These are phyloP conservation scores for Papilio protenor DNA, from an alignment of 2,888 invertebrate species.

Conservation along the genomic window DNA sequence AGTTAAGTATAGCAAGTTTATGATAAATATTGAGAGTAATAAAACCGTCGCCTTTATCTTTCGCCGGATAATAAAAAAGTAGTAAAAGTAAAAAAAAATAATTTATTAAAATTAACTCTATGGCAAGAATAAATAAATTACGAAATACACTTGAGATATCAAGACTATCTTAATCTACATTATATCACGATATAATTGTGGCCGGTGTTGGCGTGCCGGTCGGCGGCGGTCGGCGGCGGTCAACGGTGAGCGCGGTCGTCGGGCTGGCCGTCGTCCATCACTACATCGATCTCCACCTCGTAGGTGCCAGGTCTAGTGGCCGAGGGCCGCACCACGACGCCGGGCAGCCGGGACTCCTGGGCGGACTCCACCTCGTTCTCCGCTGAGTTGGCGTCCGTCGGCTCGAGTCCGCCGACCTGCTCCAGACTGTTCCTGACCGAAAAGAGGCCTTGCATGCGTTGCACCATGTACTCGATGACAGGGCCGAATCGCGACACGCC, in stretches of 20 bases:
- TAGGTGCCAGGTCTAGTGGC: conserved; percentile 73
- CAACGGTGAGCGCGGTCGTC: conserved; percentile 55
- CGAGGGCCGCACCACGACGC: conserved; percentile 70
- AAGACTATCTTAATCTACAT: conserved; percentile 55
- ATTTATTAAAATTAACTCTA: conserved; percentile 65
- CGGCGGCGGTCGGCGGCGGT: neutral
- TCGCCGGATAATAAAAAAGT: neutral
- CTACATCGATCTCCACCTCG: conserved; percentile 75
- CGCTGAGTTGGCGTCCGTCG: conserved; percentile 62
- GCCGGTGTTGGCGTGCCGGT: neutral
- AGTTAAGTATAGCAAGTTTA: neutral
- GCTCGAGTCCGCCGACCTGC: conserved; percentile 51
- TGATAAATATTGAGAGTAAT: neutral
- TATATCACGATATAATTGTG: conserved; percentile 43
- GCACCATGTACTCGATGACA: conserved; percentile 87
- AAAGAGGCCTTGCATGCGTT: conserved; percentile 88
- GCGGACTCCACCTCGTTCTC: conserved; percentile 80
- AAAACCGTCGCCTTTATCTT: neutral
- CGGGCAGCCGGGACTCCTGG: conserved; percentile 75
- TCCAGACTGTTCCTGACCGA: conserved; percentile 87
- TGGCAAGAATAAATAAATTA: conserved; percentile 74
- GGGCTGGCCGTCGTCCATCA: conserved; percentile 75
- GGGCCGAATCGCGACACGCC: conserved; percentile 86
- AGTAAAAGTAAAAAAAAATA: conserved; percentile 42
- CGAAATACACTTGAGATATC: conserved; percentile 48